phyloP scores from a whole-genome alignment of 2,888 invertebrate genomes.

The Noctua comes region DNA sequence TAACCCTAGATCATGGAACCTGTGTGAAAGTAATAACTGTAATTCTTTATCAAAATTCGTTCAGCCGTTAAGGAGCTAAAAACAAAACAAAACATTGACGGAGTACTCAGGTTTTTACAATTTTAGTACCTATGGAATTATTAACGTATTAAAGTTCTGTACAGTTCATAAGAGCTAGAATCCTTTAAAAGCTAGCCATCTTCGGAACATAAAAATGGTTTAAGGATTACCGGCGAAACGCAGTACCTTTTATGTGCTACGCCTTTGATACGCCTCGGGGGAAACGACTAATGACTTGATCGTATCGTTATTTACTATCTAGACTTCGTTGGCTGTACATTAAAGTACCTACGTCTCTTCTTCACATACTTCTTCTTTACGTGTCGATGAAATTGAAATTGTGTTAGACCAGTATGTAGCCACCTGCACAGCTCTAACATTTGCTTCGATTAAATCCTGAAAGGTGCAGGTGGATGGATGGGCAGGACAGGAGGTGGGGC shows the following conservation, averaged over 20 bases:
- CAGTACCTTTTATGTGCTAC: conserved; percentile 24
- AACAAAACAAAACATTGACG: background rate
- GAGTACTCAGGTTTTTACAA: background rate
- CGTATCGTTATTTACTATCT: conserved; percentile 25
- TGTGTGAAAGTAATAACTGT: too few species aligned
- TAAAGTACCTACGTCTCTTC: background rate
- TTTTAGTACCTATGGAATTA: background rate
- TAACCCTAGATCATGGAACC: too few species aligned
- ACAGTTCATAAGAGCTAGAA: background rate
- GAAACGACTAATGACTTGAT: conserved; percentile 43
- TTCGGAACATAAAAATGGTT: conserved; percentile 5
- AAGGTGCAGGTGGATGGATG: background rate
- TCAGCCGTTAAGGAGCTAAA: too few species aligned
- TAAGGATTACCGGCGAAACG: conserved; percentile 28
- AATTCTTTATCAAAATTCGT: too few species aligned
- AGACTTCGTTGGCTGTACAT: background rate
- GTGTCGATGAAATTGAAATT: background rate
- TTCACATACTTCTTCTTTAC: background rate
- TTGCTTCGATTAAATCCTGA: background rate
- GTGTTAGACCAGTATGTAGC: background rate
- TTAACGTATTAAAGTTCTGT: background rate
- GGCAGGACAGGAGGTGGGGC: background rate
- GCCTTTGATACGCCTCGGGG: conserved; percentile 34
- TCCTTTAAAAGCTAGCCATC: background rate
- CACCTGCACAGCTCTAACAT: background rate